Conservation (phyloP, 1,140 invertebrate genomes). For the Pseudomyrmex pallidus region DNA sequence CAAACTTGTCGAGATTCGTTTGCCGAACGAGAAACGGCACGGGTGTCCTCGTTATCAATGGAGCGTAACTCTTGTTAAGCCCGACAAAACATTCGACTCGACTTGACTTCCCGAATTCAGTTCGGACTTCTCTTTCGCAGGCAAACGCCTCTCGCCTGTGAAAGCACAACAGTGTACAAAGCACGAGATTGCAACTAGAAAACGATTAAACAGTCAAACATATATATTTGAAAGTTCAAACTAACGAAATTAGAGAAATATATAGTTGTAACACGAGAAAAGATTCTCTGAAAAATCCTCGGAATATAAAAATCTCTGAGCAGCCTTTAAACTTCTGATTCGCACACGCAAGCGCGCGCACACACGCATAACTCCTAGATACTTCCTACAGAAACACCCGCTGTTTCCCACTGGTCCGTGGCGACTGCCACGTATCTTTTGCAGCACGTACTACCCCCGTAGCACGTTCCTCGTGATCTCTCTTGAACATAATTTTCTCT, state of each 20-base stretch:
- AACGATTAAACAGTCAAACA: constrained; percentile 42
- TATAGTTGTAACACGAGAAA: background rate
- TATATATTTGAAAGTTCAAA: background rate
- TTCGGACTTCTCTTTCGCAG: constrained; percentile 35
- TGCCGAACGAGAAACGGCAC: constrained; percentile 50
- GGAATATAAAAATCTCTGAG: background rate
- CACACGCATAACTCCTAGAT: background rate
- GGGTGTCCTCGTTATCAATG: constrained; percentile 61
- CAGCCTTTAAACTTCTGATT: too few relatives aligned
- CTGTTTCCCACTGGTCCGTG: background rate
- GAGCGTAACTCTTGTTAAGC: constrained; percentile 64
- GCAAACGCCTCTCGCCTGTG: constrained; percentile 12
- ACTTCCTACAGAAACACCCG: background rate
- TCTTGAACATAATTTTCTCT: constrained; percentile 37
- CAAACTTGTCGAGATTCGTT: constrained; percentile 66
- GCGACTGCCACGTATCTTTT: background rate
- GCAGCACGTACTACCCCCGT: background rate
- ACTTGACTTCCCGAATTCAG: constrained; percentile 31
- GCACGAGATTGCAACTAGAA: constrained; percentile 24
- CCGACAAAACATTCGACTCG: constrained; percentile 59
- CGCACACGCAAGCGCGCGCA: too few relatives aligned
- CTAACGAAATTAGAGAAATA: background rate
- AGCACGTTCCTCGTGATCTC: constrained; percentile 27
- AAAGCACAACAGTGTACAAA: constrained; percentile 49
- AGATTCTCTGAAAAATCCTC: background rate